Evolutionary conservation across 2,888 invertebrate genomes (phyloP).

Genomic region (Andrena marginata): DNA sequence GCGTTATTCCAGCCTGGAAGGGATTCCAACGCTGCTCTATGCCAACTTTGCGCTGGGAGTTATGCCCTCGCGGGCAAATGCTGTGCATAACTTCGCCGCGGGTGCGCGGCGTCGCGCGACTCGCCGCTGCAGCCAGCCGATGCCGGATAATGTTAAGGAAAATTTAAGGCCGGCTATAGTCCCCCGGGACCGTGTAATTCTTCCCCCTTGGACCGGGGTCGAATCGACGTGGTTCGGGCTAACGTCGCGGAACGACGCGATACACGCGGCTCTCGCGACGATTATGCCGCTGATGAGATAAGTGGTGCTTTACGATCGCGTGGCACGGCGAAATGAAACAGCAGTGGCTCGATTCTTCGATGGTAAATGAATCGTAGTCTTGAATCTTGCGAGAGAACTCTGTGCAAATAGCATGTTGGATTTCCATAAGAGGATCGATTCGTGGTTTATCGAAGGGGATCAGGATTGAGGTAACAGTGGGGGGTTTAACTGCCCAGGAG

Average conservation of each 20-base stretch:
- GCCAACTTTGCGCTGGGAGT: constrained; percentile 75
- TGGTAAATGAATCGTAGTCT: no score
- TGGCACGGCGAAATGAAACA: no score
- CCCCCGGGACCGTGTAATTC: constrained; percentile 21
- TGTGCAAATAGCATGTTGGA: no score
- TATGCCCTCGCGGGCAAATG: constrained; percentile 75
- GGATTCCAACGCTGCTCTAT: constrained; percentile 67
- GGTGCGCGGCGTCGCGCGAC: constrained; percentile 48
- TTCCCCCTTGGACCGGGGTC: constrained; percentile 1
- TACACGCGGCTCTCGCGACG: no score
- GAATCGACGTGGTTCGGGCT: constrained; percentile 2
- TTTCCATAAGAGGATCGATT: no score
- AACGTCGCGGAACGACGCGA: neutral
- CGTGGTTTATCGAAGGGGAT: no score
- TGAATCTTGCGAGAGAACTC: no score
- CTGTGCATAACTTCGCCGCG: constrained; percentile 70
- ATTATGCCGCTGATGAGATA: no score
- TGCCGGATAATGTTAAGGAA: constrained; percentile 62
- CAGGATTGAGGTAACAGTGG: no score
- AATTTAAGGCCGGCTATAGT: constrained; percentile 48
- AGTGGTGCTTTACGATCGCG: no score
- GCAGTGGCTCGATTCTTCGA: no score
- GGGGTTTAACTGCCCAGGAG: no score
- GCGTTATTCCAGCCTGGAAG: constrained; percentile 60
- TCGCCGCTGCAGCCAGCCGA: constrained; percentile 40